A percentile compares a stretch with the other conserved stretches of the same genome.
Evolutionary conservation across 2,888 invertebrate species (phyloP).

Genomic region (Strigamia maritima): DNA sequence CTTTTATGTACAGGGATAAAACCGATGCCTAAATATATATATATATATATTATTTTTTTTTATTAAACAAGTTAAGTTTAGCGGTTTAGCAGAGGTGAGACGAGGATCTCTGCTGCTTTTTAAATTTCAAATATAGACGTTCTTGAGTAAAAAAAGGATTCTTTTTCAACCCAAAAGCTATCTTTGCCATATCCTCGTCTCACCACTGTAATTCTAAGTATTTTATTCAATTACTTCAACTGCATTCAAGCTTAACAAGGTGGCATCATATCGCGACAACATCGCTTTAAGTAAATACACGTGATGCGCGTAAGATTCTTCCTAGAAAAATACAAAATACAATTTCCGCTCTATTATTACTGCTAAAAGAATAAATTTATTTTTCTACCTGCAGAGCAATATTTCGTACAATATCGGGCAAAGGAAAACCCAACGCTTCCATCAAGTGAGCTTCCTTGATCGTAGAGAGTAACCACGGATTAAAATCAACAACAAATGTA

Average conservation of each 20-base stretch:
- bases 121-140: too few relatives aligned
- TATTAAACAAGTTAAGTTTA: too few relatives aligned
- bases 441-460: constrained; percentile 55
- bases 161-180: too few relatives aligned
- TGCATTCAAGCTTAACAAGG: constrained; percentile 63
- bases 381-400: constrained; percentile 52
- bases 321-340: background rate
- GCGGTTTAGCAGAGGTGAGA: too few relatives aligned
- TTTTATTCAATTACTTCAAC: constrained; percentile 61
- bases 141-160: too few relatives aligned
- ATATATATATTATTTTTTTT: too few relatives aligned
- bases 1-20: constrained; percentile 58
- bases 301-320: constrained; percentile 51
- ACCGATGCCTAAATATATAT: background rate
- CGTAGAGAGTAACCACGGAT: constrained; percentile 53
- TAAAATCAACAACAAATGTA: constrained; percentile 52
- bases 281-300: constrained; percentile 52
- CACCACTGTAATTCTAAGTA: too few relatives aligned
- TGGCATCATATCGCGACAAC: constrained; percentile 60
- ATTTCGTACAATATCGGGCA: constrained; percentile 55
- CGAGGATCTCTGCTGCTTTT: too few relatives aligned
- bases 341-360: background rate
- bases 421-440: constrained; percentile 54
- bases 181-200: too few relatives aligned
- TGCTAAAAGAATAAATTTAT: constrained; percentile 44